Evolutionary conservation across 2,888 invertebrate genomes (phyloP).

Genomic region (Furcula furcula): DNA sequence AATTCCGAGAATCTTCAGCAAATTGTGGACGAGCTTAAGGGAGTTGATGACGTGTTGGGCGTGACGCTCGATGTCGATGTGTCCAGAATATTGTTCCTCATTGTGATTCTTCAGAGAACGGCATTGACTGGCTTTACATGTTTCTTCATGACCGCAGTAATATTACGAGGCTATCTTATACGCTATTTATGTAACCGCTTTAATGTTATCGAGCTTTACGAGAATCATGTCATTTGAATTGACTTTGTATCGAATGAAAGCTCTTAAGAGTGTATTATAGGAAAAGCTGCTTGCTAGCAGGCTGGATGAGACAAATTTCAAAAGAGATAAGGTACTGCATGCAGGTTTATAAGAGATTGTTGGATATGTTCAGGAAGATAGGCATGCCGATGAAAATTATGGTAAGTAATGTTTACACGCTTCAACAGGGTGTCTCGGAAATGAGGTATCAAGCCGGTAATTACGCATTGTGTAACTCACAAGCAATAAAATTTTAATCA

Average conservation of each 20-base stretch:
- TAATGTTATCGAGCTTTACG: not conserved
- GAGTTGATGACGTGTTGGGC: not conserved
- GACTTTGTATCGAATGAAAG: not conserved
- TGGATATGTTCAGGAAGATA: not conserved
- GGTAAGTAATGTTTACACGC: not conserved
- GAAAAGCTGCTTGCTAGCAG: not conserved
- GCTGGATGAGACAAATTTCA: not conserved
- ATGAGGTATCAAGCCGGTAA: too few relatives aligned
- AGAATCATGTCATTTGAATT: not conserved
- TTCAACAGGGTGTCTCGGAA: too few relatives aligned
- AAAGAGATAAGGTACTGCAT: not conserved
- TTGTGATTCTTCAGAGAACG: not conserved
- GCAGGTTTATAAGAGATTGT: not conserved
- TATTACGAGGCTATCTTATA: not conserved
- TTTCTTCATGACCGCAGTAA: not conserved
- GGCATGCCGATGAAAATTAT: not conserved
- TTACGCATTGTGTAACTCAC: too few relatives aligned
- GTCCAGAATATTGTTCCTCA: not conserved
- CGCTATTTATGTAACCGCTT: not conserved
- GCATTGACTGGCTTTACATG: not conserved
- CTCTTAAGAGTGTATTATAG: not conserved
- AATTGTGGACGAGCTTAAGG: not conserved
- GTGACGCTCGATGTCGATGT: not conserved
- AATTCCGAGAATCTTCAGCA: not conserved
- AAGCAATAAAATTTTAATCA: too few relatives aligned